Percentiles rank a stretch among this genome's conserved stretches.
Conservation (phyloP, 2,797 vertebrate species). For the Cygnus olor region DNA sequence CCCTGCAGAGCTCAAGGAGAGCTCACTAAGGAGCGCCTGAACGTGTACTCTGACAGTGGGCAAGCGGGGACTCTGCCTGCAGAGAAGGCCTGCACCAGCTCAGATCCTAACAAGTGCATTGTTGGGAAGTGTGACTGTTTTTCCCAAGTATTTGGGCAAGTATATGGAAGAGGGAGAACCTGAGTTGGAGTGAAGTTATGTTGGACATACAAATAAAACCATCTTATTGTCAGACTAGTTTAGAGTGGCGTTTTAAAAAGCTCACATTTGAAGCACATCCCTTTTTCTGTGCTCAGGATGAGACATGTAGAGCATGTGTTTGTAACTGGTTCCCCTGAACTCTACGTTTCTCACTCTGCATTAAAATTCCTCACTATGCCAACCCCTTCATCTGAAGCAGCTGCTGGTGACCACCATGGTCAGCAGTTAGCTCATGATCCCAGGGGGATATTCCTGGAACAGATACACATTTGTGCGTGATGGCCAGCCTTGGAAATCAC, state of each 20-base stretch:
- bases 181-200: not conserved
- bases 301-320: not conserved
- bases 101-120: not conserved
- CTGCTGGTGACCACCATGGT: not conserved
- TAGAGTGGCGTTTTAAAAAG: not conserved
- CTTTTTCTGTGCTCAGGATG: not conserved
- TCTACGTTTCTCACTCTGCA: not conserved
- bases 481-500: not conserved
- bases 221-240: not conserved
- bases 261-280: not conserved
- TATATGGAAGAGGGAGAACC: not conserved
- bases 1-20: not conserved
- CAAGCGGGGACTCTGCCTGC: not conserved
- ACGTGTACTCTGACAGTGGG: not conserved
- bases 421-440: not conserved
- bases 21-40: not conserved
- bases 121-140: not conserved
- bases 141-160: not conserved
- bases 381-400: not conserved
- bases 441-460: not conserved
- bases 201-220: not conserved
- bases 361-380: not conserved
- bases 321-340: not conserved
- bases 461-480: not conserved
- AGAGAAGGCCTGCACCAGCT: not conserved